Evolutionary conservation across 2,888 invertebrate genomes (phyloP).

Genomic region (Xestia xanthographa): DNA sequence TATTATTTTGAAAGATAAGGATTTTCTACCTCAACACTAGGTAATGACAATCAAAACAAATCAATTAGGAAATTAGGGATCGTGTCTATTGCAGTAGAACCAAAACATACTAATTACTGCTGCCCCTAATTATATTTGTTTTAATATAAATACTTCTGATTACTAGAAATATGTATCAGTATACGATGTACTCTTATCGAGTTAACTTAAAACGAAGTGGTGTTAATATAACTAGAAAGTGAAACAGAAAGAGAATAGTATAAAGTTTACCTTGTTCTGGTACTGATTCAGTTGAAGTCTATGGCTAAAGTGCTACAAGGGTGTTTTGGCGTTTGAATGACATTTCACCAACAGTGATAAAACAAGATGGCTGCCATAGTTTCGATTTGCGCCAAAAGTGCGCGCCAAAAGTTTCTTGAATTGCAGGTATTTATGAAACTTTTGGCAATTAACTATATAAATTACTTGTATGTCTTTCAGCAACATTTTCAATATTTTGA

Average conservation of each 20-base stretch:
- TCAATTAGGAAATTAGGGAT: conserved; percentile 27
- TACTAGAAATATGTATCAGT: conserved; percentile 46
- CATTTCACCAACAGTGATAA: not conserved
- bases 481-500: conserved; percentile 8
- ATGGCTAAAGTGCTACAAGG: not conserved
- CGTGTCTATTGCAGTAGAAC: not conserved
- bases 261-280: not conserved
- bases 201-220: conserved; percentile 22
- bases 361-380: not conserved
- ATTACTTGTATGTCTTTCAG: not conserved
- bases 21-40: conserved; percentile 16
- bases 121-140: conserved; percentile 34
- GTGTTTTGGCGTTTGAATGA: not conserved
- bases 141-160: conserved; percentile 54
- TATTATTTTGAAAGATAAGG: not conserved
- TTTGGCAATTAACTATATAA: not conserved
- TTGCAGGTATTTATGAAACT: too few relatives aligned
- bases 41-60: conserved; percentile 51
- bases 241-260: not conserved
- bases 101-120: conserved; percentile 25
- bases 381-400: conserved; percentile 1
- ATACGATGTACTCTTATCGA: not conserved
- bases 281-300: not conserved
- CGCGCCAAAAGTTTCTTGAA: conserved; percentile 2
- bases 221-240: not conserved